Conservation (phyloP, 2,797 vertebrate species). For the Ctenosaura bakeri region DNA sequence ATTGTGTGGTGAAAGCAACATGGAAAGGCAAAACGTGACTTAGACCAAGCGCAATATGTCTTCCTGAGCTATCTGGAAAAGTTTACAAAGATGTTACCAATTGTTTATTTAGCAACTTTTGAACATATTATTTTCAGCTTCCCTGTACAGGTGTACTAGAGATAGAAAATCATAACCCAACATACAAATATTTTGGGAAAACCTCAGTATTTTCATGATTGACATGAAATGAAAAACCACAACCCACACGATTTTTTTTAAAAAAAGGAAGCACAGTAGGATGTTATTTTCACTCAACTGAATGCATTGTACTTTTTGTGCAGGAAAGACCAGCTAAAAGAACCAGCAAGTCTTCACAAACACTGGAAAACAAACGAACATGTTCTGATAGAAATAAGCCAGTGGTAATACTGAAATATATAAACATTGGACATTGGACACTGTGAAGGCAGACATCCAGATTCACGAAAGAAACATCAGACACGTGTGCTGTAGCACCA, state of each 20-base stretch:
- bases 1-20: neutral
- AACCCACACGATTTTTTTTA: neutral
- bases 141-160: neutral
- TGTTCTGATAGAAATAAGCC: neutral
- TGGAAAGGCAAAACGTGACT: neutral
- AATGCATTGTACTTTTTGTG: constrained; percentile 12
- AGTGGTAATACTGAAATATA: constrained; percentile 32
- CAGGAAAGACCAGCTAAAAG: neutral
- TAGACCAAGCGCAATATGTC: neutral
- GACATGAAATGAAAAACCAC: too few relatives aligned
- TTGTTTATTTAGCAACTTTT: neutral
- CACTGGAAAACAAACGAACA: constrained; percentile 46
- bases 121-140: neutral
- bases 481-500: constrained; percentile 2
- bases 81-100: neutral
- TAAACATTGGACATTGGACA: constrained; percentile 25
- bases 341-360: constrained; percentile 13
- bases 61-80: neutral
- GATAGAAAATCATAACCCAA: neutral
- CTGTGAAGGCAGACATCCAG: constrained; percentile 44
- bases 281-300: neutral
- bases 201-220: neutral
- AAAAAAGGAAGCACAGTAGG: neutral
- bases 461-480: neutral
- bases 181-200: neutral